Base-by-base conservation (phyloP, 2,113 vertebrate species). In the Oncorhynchus keta region DNA sequence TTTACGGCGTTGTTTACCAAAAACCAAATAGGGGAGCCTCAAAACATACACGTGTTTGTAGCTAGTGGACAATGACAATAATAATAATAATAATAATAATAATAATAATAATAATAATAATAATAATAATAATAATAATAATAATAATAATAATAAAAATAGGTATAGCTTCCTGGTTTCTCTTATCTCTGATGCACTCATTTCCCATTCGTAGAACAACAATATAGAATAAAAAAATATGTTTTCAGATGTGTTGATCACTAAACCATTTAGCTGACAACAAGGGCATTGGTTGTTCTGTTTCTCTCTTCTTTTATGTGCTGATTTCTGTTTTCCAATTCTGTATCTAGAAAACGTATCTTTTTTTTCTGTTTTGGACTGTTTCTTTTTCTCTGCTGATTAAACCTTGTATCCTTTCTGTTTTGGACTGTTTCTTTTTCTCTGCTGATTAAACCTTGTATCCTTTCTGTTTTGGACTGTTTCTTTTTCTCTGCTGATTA, bases 381-480 rank as follows among this genome's bases (percentile, higher is more conserved):
- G 71, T 83, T 69, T 76, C 49, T 78, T 9, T 73, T 87, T 32
- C 76, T 84, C 81, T 74, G 76, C 76, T 85, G 71, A 92, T 91
- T 92, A 93, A 93, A 92, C 75, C 86, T 45, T 45, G n/a, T 9
- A 45, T 45, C 76, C 79, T 72, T 77, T 12, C 73, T 83, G 14
- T 45, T 45, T 9, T 9, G 26, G 26, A 26, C 26, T 26, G 1
- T 26, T 26, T 26, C 26, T 26, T 26, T 26, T 26, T 26, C 26
- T 26, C 81, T 74, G 77, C 76, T 85, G 71, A 92, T 91, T 92
- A 93, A 93, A 92, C 75, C 86, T 45, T 45, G n/a, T 9, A 45
- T 45, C 77, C 79, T 72, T 77, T 12, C 73, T 83, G 14, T 45
- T 45, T 9, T 9, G 26, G 26, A 26, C 26, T 26, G 1, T 26